Base-by-base conservation (phyloP, 2,888 invertebrate species). In the Seira sanloemensis region DNA sequence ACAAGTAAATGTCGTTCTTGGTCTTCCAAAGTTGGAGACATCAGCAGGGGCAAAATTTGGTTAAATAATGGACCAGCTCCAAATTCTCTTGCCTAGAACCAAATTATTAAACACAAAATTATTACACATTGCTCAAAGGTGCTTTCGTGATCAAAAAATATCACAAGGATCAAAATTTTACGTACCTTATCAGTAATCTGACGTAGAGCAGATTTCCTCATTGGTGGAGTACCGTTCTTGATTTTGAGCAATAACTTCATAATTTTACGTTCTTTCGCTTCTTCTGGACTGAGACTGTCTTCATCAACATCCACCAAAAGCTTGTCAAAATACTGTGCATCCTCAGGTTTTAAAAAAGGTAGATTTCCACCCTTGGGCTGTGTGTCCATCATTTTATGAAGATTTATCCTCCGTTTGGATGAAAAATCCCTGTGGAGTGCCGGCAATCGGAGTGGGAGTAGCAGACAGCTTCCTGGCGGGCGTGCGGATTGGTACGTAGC, bases 321-420 rank as follows among this genome's bases (percentile, higher is more conserved):
- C 92, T 99, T 99, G 92, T 99, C 99, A 92, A 99, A 99, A 92
- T 99, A 99, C 92, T 99, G 99, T 67, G 99, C 98, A 92, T 98
- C 98, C 92, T 99, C 99, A 0, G 99, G 99, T 91, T 99, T 99
- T 95, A 99, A 96, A 91, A 99, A 98, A 18, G 99, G 99, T 90
- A 99, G 93, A 92, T 99, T 99, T 0, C 96, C 96, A 54, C 93
- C 93, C 91, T 98, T 98, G 0, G 99, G 99, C 92, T 99, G 99
- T 91, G 97, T 97, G 91, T 99, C 99, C 90, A 98, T 95, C 91
- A 96, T 96, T 90, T 97, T 97, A n/a, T 0, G 95, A 94, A 73
- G 94, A 94, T 91, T 95, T 95, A 91, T 97, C 97, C 92, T 97
- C 97, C 90, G 95, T 94, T 92, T 98, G 98, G 91, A 98, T 98